Base-by-base conservation (phyloP, 2,888 invertebrate genomes). In the Archips xylosteana region DNA sequence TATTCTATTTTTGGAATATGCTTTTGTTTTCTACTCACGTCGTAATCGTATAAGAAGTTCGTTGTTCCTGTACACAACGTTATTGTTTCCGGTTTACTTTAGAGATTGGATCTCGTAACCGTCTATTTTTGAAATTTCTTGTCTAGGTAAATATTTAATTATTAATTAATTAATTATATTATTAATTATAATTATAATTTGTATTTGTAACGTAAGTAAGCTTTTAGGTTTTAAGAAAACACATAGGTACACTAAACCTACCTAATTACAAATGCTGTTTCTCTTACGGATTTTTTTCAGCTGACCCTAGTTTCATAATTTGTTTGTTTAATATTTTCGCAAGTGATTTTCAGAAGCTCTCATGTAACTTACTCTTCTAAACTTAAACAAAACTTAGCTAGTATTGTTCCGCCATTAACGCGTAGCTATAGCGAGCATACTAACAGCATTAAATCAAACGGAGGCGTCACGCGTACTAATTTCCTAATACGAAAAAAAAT, bases 1-100 rank as follows among this genome's bases (percentile, higher is more conserved):
- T 79, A 83, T 83, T 65, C 82, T 77, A 78, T 78, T 78, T 80
- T 79, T 79, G 76, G 78, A 76, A 78, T 78, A 76, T 69, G 60
- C 49, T 23, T 63, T 64, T 64, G 75, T 61, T 74, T 78, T 76
- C 74, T 69, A 74, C 6, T 36, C 34, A 36, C n/a, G 13, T 6
- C 39, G 60, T 36, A 34, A 39, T 60, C 39, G 60, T n/a, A 10
- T 47, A 39, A 39, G 36, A 62, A 39, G 60, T 60, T 60, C 36
- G 60, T 60, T 60, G 39, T 60, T 60, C 60, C 64, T 45, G 32
- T n/a, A 57, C 32, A 57, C 32, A 57, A 10, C 32, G 57, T 32
- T 57, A 32, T 57, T 57, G n/a, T 57, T 57, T 57, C 57, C 57
- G 57, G 57, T 57, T 57, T 12, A 32, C 12, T 57, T 32, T 57